Evolutionary conservation across 2,113 vertebrate species (phyloP).

Genomic region (Chloropsis hardwickii): DNA sequence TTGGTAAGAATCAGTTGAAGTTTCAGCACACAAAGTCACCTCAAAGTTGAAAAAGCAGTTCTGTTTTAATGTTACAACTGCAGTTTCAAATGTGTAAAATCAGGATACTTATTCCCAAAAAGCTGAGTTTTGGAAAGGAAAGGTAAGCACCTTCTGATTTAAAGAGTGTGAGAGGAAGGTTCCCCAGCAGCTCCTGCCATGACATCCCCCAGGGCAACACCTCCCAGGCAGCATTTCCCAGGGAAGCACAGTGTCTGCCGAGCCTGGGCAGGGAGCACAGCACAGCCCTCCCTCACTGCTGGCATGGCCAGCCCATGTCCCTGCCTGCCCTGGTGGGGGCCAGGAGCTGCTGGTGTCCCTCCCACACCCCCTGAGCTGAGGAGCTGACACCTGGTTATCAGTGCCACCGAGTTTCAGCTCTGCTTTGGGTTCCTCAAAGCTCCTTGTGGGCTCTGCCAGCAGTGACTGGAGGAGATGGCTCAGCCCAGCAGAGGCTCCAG

Average conservation of each 20-base stretch:
- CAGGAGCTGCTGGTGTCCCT: neutral
- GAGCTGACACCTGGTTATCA: rapidly evolving
- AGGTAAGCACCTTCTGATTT: neutral
- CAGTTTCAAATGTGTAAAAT: neutral
- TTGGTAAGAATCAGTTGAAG: neutral
- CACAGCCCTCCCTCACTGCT: neutral
- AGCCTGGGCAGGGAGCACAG: neutral
- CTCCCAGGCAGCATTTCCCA: neutral
- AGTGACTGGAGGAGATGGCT: neutral
- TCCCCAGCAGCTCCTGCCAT: neutral
- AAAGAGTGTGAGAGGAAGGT: neutral
- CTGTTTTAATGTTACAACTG: neutral
- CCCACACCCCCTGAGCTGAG: neutral
- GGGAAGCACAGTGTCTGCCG: rapidly evolving
- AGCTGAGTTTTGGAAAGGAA: neutral
- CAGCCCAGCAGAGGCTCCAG: neutral
- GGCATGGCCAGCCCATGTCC: neutral
- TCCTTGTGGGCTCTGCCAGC: neutral
- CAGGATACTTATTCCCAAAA: neutral
- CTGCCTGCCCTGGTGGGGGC: neutral
- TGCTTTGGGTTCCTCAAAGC: neutral
- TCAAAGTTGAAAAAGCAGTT: neutral
- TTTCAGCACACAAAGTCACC: neutral
- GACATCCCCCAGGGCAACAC: neutral
- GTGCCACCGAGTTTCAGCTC: neutral